Conservation (phyloP, 53 echinoderm and acorn worm genomes). For the Hippasteria phrygiana region DNA sequence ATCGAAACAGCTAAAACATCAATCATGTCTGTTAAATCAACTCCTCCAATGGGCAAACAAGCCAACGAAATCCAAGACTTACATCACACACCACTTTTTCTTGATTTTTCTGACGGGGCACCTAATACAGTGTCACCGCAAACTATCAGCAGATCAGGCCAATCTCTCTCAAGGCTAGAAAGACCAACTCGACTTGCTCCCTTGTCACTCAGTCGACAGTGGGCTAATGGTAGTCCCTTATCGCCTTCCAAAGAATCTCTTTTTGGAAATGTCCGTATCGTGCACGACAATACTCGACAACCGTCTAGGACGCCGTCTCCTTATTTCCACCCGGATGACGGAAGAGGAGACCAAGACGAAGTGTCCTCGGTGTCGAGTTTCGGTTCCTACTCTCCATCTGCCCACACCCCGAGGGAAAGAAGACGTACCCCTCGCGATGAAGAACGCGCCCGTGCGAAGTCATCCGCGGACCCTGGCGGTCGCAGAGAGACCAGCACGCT, state of each 20-base stretch:
- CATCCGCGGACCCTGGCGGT: not conserved
- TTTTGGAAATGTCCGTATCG: not conserved
- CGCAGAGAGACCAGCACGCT: not conserved
- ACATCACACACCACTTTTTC: not conserved
- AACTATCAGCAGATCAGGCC: not conserved
- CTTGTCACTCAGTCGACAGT: not conserved
- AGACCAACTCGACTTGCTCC: not conserved
- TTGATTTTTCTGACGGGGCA: not conserved
- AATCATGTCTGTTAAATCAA: not conserved
- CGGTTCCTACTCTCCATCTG: slow-evolving; percentile 5
- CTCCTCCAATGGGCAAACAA: not conserved
- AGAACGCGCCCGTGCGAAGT: not conserved
- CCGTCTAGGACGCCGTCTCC: slow-evolving; percentile 26
- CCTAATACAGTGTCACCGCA: not conserved
- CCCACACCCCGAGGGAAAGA: not conserved
- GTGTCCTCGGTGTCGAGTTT: slow-evolving; percentile 38
- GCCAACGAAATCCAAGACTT: not conserved
- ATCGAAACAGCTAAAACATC: no score
- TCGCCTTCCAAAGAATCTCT: not conserved
- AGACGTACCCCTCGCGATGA: not conserved
- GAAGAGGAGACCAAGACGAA: not conserved
- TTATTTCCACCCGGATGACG: slow-evolving; percentile 34
- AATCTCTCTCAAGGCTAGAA: not conserved
- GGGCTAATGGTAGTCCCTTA: not conserved
- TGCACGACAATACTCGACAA: not conserved